A percentile compares a stretch with the other conserved stretches of the same genome.
Conservation (phyloP, 2,797 vertebrate species). For the Coccyzus lansbergi region DNA sequence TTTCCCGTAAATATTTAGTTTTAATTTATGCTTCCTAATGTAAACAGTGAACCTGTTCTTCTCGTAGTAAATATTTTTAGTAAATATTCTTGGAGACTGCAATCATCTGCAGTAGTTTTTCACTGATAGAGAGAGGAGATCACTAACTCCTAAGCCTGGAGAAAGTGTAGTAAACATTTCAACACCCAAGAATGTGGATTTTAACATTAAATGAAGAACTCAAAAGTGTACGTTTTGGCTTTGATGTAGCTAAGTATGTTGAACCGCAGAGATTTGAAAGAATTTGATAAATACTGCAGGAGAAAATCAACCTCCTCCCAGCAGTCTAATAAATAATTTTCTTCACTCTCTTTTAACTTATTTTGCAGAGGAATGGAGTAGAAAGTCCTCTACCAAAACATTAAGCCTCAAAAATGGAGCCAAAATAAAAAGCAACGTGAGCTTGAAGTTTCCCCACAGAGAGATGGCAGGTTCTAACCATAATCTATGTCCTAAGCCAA, state of each 20-base stretch:
- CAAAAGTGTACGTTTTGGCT: neutral
- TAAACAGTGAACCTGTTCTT: neutral
- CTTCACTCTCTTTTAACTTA: neutral
- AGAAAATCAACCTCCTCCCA: neutral
- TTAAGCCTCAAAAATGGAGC: neutral
- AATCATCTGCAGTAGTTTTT: neutral
- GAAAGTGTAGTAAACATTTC: neutral
- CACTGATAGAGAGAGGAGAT: neutral
- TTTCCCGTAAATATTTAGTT: neutral
- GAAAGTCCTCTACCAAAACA: neutral
- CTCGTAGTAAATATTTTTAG: neutral
- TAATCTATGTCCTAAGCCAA: neutral
- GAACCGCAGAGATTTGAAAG: conserved; percentile 10
- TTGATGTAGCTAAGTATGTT: conserved; percentile 31
- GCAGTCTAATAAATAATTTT: conserved; percentile 12
- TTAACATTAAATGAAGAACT: conserved; percentile 4
- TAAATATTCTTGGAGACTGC: neutral
- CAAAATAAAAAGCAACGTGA: neutral
- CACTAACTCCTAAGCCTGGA: neutral
- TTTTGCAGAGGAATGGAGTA: neutral
- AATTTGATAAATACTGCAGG: conserved; percentile 17
- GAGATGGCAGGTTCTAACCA: neutral
- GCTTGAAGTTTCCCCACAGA: neutral
- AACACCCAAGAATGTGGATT: conserved; percentile 4
- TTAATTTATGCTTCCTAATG: neutral